Evolutionary conservation across 2,888 invertebrate species (phyloP).

Genomic region (Drosophila pseudotakahashii): DNA sequence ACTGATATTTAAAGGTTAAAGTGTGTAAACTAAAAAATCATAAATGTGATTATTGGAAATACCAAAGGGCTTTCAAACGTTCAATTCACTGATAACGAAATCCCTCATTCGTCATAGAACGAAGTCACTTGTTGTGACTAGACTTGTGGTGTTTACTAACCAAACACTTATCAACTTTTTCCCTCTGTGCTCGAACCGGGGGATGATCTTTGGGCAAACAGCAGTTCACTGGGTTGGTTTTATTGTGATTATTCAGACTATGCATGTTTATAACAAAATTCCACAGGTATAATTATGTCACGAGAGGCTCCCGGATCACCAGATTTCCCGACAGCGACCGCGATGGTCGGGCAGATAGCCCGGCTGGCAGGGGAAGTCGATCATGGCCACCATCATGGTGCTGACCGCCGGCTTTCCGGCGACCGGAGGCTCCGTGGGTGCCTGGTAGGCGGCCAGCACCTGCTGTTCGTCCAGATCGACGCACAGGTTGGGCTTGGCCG

Average conservation of each 20-base stretch:
- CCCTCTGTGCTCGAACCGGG: constrained; percentile 8
- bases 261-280: constrained; percentile 26
- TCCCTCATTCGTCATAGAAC: background rate
- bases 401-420: constrained; percentile 28
- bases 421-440: constrained; percentile 1
- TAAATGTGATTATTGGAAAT: background rate
- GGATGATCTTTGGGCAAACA: constrained; percentile 14
- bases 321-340: constrained; percentile 81
- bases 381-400: constrained; percentile 81
- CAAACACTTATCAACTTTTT: background rate
- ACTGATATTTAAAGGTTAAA: too few species aligned
- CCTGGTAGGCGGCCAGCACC: constrained; percentile 52
- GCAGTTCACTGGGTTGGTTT: constrained; percentile 9
- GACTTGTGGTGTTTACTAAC: background rate
- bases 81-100: background rate
- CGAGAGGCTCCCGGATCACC: background rate
- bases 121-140: background rate
- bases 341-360: constrained; percentile 81
- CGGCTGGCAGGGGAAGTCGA: constrained; percentile 83
- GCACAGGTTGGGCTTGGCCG: constrained; percentile 68
- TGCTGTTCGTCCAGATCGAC: constrained; percentile 70
- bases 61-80: background rate
- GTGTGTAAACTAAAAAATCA: too few species aligned
- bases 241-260: constrained; percentile 27
- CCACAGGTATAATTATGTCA: constrained; percentile 16